A percentile compares a stretch with the other conserved stretches of the same genome.
phyloP scores from a whole-genome alignment of 1,140 invertebrate genomes.

The Apis cerana region DNA sequence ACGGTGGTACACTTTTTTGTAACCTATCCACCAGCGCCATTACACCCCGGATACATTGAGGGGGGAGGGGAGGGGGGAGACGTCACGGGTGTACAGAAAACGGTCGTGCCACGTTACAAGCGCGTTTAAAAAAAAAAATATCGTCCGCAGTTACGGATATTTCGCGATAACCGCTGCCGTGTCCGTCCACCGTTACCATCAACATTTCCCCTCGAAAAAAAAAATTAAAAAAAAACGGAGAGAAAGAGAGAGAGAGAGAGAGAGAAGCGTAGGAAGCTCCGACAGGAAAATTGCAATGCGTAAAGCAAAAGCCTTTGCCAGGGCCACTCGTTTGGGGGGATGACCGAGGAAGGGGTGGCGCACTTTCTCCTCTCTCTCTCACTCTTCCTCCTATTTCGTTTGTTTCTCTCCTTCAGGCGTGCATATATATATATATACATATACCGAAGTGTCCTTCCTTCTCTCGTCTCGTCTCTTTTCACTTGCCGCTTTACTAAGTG shows the following conservation, averaged over 20 bases:
- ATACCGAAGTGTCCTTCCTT: constrained; percentile 33
- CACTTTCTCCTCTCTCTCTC: constrained; percentile 24
- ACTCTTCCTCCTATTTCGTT: too few relatives aligned
- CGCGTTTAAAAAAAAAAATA: constrained; percentile 31
- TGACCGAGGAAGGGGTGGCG: constrained; percentile 4
- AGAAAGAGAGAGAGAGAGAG: not conserved
- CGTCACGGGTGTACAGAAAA: not conserved
- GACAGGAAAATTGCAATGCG: constrained; percentile 49
- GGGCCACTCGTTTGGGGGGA: constrained; percentile 44
- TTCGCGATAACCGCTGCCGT: constrained; percentile 34
- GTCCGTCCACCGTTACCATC: constrained; percentile 9
- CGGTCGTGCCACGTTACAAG: constrained; percentile 4
- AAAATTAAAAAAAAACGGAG: not conserved
- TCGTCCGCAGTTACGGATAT: constrained; percentile 44
- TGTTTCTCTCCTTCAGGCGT: not conserved
- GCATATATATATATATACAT: not conserved
- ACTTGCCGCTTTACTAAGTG: constrained; percentile 65
- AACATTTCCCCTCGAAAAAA: constrained; percentile 6
- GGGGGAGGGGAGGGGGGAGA: not conserved
- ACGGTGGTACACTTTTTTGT: not conserved
- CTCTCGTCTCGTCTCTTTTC: constrained; percentile 46
- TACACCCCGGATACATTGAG: not conserved
- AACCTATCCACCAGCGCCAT: not conserved
- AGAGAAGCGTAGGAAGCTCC: constrained; percentile 14
- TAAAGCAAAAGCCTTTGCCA: constrained; percentile 47